Conservation (phyloP, 2,113 vertebrate species). For the Empidonax alnorum region DNA sequence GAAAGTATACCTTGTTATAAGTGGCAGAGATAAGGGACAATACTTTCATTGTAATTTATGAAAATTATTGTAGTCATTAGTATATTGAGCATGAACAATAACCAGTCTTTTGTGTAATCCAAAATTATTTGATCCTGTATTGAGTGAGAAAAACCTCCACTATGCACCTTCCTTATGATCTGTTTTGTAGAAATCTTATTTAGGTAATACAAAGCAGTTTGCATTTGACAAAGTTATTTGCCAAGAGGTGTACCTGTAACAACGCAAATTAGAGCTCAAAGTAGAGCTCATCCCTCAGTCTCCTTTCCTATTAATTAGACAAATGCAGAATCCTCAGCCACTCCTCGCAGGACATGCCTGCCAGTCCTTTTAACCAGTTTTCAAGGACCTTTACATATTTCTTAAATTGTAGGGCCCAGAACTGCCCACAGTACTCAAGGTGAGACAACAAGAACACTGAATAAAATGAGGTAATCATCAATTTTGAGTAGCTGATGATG, state of each 20-base stretch:
- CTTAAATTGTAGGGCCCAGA: background rate
- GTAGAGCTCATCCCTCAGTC: background rate
- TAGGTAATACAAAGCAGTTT: background rate
- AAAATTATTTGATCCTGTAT: background rate
- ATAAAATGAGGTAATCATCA: no score
- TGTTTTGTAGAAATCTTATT: background rate
- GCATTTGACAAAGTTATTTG: background rate
- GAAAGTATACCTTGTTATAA: background rate
- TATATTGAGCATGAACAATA: background rate
- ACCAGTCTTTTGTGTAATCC: background rate
- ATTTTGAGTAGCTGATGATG: background rate
- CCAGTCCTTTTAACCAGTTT: background rate
- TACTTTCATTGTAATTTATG: background rate
- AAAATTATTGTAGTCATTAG: background rate
- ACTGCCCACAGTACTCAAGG: background rate
- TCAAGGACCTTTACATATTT: background rate
- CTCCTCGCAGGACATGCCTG: background rate
- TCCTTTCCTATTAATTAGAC: background rate
- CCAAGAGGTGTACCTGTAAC: background rate
- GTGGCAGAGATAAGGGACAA: background rate
- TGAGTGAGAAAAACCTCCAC: background rate
- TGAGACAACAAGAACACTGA: background rate
- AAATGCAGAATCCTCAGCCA: background rate
- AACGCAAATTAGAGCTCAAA: background rate
- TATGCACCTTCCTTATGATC: background rate